Evolutionary conservation across 2,797 vertebrate species (phyloP), one percentile per base, ranked within the genome.

Genomic region (Sebastes iracundus): DNA sequence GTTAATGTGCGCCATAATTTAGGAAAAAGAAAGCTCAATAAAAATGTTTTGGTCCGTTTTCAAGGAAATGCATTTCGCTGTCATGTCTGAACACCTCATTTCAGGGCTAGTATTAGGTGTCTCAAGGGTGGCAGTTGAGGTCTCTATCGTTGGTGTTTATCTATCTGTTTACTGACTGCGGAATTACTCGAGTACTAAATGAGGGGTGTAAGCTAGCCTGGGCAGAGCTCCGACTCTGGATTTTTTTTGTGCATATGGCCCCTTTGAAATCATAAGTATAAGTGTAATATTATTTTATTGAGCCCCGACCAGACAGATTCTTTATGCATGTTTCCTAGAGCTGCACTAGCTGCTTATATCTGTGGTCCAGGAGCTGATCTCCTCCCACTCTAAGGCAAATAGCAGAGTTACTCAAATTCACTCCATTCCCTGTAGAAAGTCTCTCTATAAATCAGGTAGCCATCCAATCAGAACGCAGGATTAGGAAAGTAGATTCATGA

Each of bases 1-100:
- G 90, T 94, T 95, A 94, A 95, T 94, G 93, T 94, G 89, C 82
- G 56, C 88, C 86, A 92, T 94, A 91, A 95, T 95, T 95, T 95
- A 87, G 83, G 88, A 79, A 86, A 93, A 93, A 92, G 77, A 94
- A 92, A 93, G 87, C 90, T 89, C 89, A 94, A 92, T 95, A 91
- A 88, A 49, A 86, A 84, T 72, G 16, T 87, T 90, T 90, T 81
- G 84, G 75, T 83, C 77, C 76, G 76, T 90, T 91, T 93, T 95
- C 93, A 93, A 92, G 86, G 87, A 94, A 93, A 95, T 93, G 83
- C 90, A 77, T 88, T 90, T 88, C 77, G 66, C 88, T 79, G 81
- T 82, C 83, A 80, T 86, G 80, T 90, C 90, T 87, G 85, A 90
- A 90, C 87, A 89, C 89, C 88, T 92, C 55, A 90, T 90, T 93